Evolutionary conservation across 2,888 invertebrate genomes (phyloP).

Genomic region (Ornithoptera alexandrae): DNA sequence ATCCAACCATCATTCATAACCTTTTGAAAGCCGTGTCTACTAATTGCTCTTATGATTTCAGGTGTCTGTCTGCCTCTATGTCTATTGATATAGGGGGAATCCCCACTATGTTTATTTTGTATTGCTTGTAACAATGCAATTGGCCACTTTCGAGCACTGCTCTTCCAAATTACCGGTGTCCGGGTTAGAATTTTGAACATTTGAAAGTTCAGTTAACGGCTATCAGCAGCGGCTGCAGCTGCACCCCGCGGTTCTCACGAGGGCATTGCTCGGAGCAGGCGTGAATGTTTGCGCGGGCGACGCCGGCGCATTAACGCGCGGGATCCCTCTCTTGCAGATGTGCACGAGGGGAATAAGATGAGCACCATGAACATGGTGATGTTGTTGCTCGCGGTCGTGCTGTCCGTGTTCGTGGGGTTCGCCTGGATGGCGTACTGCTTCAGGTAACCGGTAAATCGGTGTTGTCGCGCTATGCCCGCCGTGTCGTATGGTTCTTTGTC

Average conservation of each 20-base stretch:
- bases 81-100: slow-evolving; percentile 48
- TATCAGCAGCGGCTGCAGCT: background rate
- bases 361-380: slow-evolving; percentile 95
- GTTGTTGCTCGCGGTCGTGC: slow-evolving; percentile 95
- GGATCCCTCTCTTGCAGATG: slow-evolving; percentile 83
- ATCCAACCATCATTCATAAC: slow-evolving; percentile 19
- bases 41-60: slow-evolving; percentile 65
- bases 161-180: slow-evolving; percentile 49
- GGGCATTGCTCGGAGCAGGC: slow-evolving; percentile 68
- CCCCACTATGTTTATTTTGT: slow-evolving; percentile 48
- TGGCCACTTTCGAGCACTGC: slow-evolving; percentile 74
- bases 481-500: slow-evolving; percentile 41
- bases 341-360: slow-evolving; percentile 88
- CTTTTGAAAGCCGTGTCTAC: slow-evolving; percentile 34
- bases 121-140: slow-evolving; percentile 37
- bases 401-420: slow-evolving; percentile 97
- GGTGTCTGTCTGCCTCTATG: slow-evolving; percentile 56
- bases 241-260: background rate
- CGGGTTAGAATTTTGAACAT: background rate
- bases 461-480: slow-evolving; percentile 74
- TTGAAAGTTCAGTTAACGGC: too few species aligned
- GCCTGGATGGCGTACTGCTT: slow-evolving; percentile 96
- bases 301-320: slow-evolving; percentile 77
- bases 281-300: slow-evolving; percentile 57
- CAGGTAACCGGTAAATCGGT: slow-evolving; percentile 85